Conservation (phyloP, 2,888 invertebrate species). For the Synergus laeviventris region DNA sequence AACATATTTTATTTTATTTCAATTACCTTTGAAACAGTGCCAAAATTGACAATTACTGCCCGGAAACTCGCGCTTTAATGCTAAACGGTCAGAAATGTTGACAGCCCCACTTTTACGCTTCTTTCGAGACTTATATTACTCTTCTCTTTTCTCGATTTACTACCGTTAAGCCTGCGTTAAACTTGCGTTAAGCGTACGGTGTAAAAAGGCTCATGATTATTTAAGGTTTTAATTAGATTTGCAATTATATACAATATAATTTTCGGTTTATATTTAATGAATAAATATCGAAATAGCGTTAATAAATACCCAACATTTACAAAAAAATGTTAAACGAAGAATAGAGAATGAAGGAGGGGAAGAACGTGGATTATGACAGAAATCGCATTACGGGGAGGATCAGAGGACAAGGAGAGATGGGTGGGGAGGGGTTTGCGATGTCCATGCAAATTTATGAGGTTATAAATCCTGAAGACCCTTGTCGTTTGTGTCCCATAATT, state of each 20-base stretch:
- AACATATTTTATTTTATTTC: too few relatives aligned
- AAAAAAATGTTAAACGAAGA: neutral
- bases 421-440: neutral
- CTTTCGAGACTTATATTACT: too few relatives aligned
- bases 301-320: neutral
- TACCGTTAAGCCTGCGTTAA: too few relatives aligned
- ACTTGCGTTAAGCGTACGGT: too few relatives aligned
- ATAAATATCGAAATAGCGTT: neutral
- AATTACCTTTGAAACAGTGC: too few relatives aligned
- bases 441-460: slow-evolving; percentile 39
- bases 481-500: slow-evolving; percentile 36
- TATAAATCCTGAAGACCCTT: slow-evolving; percentile 36
- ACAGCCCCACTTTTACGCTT: too few relatives aligned
- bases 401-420: neutral
- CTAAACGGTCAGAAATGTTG: too few relatives aligned
- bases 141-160: neutral
- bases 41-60: too few relatives aligned
- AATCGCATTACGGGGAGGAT: slow-evolving; percentile 20
- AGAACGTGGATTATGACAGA: slow-evolving; percentile 22
- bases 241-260: neutral
- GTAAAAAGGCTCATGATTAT: neutral
- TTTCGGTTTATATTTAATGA: neutral
- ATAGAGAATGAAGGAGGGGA: neutral
- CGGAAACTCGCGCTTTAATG: too few relatives aligned
- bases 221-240: neutral